These are phyloP conservation scores for Hirtodrosophila trivittata DNA, from an alignment of 2,888 invertebrate genomes.

Conservation along the genomic window DNA sequence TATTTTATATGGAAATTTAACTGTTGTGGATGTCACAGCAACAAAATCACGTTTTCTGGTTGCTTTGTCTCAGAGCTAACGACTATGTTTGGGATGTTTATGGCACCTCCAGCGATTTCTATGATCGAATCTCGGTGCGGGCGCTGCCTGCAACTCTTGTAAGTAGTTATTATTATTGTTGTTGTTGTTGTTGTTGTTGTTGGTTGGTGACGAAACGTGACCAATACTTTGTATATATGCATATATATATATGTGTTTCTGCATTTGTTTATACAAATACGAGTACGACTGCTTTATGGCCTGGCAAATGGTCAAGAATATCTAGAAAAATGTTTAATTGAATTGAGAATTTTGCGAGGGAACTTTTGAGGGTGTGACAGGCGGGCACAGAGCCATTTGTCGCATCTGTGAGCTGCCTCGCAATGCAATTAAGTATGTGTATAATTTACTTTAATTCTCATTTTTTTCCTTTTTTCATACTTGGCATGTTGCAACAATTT, in stretches of 20 bases:
- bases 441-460: constrained; percentile 67
- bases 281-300: constrained; percentile 17
- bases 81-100: constrained; percentile 42
- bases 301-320: constrained; percentile 37
- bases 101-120: constrained; percentile 54
- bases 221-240: constrained; percentile 54
- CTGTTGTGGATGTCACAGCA: constrained; percentile 5
- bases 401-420: constrained; percentile 50
- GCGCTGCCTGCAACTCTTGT: constrained; percentile 35
- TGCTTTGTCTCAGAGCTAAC: constrained; percentile 10
- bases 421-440: constrained; percentile 60
- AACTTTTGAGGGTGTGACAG: background rate
- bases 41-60: constrained; percentile 24
- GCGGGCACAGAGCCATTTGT: constrained; percentile 33
- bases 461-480: constrained; percentile 28
- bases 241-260: constrained; percentile 32
- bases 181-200: constrained; percentile 4
- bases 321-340: constrained; percentile 71
- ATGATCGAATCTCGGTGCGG: constrained; percentile 61
- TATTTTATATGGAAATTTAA: no score
- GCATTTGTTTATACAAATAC: constrained; percentile 38
- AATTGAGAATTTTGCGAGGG: constrained; percentile 41
- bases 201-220: constrained; percentile 69
- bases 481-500: constrained; percentile 64
- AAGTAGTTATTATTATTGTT: constrained; percentile 7